Evolutionary conservation across 30 jellyfish, hydroid and myxozoan genomes (phyloP).

Genomic region (Aurelia sp.): DNA sequence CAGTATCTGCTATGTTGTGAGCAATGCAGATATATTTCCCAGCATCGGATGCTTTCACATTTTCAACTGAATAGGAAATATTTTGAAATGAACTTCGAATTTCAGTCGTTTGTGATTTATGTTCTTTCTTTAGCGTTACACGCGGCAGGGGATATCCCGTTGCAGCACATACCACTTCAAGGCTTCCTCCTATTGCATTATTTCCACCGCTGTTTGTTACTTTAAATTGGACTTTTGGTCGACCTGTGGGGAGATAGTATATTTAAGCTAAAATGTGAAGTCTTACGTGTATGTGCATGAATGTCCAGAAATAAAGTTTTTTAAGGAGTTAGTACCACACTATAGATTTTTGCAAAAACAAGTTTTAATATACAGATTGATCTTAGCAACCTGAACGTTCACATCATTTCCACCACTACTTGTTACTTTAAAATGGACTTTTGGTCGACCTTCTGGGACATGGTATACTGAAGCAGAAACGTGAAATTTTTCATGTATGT

Average conservation of each 20-base stretch:
- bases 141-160: slow-evolving; percentile 42
- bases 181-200: slow-evolving; percentile 30
- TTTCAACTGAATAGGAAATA: background rate
- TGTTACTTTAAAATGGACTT: slow-evolving; percentile 25
- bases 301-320: no score
- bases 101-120: background rate
- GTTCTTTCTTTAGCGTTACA: slow-evolving; percentile 38
- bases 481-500: no score
- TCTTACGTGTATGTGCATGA: no score
- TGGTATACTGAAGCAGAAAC: background rate
- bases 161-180: slow-evolving; percentile 51
- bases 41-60: slow-evolving; percentile 13
- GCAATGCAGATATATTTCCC: slow-evolving; percentile 75
- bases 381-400: no score
- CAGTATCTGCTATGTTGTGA: slow-evolving; percentile 50
- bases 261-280: no score
- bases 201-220: slow-evolving; percentile 48
- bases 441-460: slow-evolving; percentile 51
- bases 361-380: no score
- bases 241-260: slow-evolving; percentile 50
- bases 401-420: slow-evolving; percentile 24
- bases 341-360: no score
- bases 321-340: no score
- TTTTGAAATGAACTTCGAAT: background rate
- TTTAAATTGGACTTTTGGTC: slow-evolving; percentile 26